Percentiles rank a stretch among this genome's conserved stretches.
Evolutionary conservation across 2,797 vertebrate genomes (phyloP).

Genomic region (Macrochelys suwanniensis): DNA sequence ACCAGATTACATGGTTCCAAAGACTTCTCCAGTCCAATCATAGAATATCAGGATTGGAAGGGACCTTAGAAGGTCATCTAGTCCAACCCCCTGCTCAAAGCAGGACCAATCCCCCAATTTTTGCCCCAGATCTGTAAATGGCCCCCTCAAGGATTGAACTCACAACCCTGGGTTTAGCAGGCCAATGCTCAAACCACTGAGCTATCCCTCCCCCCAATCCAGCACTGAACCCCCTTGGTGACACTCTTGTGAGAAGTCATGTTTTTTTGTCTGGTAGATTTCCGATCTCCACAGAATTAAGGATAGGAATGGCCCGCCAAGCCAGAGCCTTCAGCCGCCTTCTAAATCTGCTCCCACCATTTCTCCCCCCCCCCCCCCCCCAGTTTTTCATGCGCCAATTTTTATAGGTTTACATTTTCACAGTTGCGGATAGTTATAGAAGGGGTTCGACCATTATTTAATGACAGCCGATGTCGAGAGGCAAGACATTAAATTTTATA

Average conservation of each 20-base stretch:
- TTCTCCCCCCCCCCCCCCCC: too few species aligned
- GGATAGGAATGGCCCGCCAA: not conserved
- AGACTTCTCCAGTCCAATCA: not conserved
- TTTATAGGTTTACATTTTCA: not conserved
- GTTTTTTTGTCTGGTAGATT: not conserved
- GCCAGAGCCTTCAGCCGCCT: not conserved
- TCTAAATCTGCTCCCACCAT: not conserved
- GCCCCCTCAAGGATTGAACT: too few species aligned
- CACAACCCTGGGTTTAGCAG: too few species aligned
- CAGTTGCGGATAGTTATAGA: not conserved
- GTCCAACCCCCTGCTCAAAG: too few species aligned
- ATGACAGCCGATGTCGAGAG: not conserved
- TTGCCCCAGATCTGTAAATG: too few species aligned
- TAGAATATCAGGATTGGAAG: too few species aligned
- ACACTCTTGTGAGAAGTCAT: not conserved
- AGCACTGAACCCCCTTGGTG: not conserved
- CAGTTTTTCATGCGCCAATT: not conserved
- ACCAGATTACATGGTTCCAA: not conserved
- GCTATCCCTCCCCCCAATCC: not conserved
- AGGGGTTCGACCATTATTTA: not conserved
- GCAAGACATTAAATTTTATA: not conserved
- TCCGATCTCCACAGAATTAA: not conserved
- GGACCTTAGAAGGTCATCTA: too few species aligned
- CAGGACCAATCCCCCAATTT: too few species aligned
- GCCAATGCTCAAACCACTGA: too few species aligned